Percentiles rank a stretch among this genome's conserved stretches.
Conservation (phyloP, 35 echinoderm and acorn worm genomes). For the Ophiothrix spiculata region DNA sequence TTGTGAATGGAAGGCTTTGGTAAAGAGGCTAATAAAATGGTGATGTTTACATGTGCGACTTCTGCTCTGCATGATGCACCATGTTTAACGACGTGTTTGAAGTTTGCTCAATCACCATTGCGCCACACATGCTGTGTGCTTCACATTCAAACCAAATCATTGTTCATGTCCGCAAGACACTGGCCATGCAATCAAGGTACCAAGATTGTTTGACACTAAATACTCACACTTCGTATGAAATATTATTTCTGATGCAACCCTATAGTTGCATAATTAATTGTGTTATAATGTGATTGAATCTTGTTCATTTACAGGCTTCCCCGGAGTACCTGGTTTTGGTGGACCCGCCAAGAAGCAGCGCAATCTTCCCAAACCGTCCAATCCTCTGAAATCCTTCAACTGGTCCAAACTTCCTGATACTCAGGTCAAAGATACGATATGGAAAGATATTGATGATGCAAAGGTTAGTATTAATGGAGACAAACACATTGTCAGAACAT, state of each 20-base stretch:
- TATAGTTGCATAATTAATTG: not conserved
- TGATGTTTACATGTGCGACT: too few species aligned
- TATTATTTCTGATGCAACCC: not conserved
- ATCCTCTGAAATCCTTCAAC: slow-evolving; percentile 98
- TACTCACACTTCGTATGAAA: too few species aligned
- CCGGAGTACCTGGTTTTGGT: not conserved
- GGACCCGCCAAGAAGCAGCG: slow-evolving; percentile 39
- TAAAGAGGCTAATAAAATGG: too few species aligned
- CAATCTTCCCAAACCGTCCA: slow-evolving; percentile 89
- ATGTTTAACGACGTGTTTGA: too few species aligned
- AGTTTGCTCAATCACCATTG: too few species aligned
- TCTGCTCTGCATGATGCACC: too few species aligned
- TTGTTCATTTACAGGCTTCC: not conserved
- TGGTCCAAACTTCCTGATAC: slow-evolving; percentile 83
- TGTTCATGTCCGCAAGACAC: too few species aligned
- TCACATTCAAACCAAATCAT: too few species aligned
- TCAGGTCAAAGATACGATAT: slow-evolving; percentile 70
- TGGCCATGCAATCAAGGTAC: not conserved
- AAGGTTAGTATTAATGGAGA: slow-evolving; percentile 40
- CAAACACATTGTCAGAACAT: too few species aligned
- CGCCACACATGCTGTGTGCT: too few species aligned
- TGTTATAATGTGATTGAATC: not conserved
- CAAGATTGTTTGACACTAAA: not conserved
- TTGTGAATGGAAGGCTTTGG: too few species aligned
- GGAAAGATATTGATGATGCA: slow-evolving; percentile 83